These are phyloP conservation scores for Ciconia stormi DNA, from an alignment of 2,113 vertebrate species.

Conservation along the genomic window DNA sequence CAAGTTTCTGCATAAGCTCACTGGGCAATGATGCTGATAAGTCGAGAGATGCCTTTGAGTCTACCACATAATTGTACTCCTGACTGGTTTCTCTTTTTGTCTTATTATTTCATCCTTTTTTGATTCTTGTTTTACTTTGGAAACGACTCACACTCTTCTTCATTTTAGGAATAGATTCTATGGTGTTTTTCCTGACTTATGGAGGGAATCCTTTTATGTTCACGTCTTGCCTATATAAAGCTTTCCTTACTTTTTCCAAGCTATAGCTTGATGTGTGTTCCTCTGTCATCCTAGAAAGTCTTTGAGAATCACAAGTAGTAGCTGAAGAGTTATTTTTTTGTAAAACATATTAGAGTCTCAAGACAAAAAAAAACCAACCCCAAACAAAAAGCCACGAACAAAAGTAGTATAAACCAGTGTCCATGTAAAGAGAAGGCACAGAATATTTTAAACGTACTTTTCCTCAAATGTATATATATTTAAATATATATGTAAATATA, in stretches of 20 bases:
- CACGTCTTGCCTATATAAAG: background rate
- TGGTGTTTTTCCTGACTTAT: background rate
- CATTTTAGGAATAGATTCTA: background rate
- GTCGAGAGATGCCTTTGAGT: background rate
- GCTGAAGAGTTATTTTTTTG: background rate
- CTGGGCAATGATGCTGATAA: conserved; percentile 1
- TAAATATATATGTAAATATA: background rate
- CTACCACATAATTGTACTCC: background rate
- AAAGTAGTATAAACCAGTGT: background rate
- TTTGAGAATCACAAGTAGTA: background rate
- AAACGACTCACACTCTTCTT: background rate
- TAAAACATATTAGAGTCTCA: background rate
- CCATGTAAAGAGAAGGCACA: background rate
- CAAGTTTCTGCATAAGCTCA: conserved; percentile 37
- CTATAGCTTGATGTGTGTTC: background rate
- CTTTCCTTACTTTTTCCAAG: background rate
- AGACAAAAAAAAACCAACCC: background rate
- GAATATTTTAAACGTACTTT: background rate
- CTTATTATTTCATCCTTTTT: background rate
- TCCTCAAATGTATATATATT: background rate
- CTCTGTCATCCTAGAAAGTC: background rate
- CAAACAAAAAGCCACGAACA: fast-evolving
- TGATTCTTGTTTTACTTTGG: background rate
- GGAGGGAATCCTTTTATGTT: background rate
- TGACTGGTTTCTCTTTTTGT: background rate